Evolutionary conservation across 2,797 vertebrate genomes (phyloP).

Genomic region (Enteromius trimaculatus): DNA sequence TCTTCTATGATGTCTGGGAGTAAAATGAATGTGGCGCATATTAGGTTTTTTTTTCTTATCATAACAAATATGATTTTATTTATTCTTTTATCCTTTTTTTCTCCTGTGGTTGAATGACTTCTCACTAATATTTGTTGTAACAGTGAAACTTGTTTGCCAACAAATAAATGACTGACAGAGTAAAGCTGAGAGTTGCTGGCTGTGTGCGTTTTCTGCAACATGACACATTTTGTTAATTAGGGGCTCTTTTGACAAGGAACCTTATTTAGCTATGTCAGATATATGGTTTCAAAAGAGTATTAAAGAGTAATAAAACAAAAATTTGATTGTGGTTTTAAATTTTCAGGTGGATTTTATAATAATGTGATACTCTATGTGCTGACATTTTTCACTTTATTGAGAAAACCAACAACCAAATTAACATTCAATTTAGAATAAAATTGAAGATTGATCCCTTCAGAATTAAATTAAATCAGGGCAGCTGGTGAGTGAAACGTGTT

Average conservation of each 20-base stretch:
- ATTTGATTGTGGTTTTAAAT: neutral
- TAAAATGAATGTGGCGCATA: conserved; percentile 81
- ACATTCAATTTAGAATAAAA: neutral
- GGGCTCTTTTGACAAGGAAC: neutral
- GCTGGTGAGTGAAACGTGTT: neutral
- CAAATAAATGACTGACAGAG: conserved; percentile 94
- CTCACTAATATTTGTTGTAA: conserved; percentile 98
- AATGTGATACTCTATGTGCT: neutral
- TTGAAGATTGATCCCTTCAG: neutral
- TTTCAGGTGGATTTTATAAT: neutral
- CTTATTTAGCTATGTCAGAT: neutral
- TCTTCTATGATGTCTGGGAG: conserved; percentile 67
- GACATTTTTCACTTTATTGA: neutral
- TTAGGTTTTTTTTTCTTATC: conserved; percentile 74
- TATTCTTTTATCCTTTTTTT: conserved; percentile 86
- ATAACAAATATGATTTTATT: conserved; percentile 81
- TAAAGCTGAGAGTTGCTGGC: conserved; percentile 65
- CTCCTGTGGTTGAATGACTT: conserved; percentile 88
- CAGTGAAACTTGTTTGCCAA: conserved; percentile 97
- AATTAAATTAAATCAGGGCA: too few relatives aligned
- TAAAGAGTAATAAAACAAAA: neutral
- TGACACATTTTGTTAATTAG: neutral
- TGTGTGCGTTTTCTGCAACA: conserved; percentile 20
- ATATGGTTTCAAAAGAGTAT: neutral
- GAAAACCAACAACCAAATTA: neutral